Evolutionary conservation across 2,888 invertebrate species (phyloP).

Genomic region (Eupsilia transversa): DNA sequence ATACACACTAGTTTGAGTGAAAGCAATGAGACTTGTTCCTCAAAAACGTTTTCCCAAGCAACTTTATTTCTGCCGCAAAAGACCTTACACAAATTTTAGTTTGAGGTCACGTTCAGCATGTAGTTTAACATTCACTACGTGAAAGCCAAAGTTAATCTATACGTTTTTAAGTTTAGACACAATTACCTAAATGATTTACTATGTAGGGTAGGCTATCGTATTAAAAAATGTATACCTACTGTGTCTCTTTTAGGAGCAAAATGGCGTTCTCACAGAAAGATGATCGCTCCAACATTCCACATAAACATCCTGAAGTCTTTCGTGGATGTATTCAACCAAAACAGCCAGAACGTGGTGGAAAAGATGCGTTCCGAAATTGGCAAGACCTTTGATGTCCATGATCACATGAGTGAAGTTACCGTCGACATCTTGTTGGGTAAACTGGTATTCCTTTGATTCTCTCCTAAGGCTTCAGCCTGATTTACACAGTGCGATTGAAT

Average conservation of each 20-base stretch:
- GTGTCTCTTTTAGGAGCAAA: constrained; percentile 89
- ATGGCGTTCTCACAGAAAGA: constrained; percentile 94
- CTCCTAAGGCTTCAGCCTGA: too few relatives aligned
- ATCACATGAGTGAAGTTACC: constrained; percentile 93
- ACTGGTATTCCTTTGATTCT: constrained; percentile 1
- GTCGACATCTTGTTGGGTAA: constrained; percentile 92
- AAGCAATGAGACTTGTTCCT: not conserved
- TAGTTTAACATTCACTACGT: too few relatives aligned
- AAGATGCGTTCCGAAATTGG: constrained; percentile 91
- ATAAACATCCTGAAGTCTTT: constrained; percentile 95
- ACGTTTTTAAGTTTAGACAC: not conserved
- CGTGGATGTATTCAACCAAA: constrained; percentile 93
- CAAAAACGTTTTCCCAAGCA: not conserved
- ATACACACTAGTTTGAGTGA: not conserved
- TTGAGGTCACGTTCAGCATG: not conserved
- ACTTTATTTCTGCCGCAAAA: too few relatives aligned
- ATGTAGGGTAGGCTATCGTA: not conserved
- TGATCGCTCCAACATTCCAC: constrained; percentile 95
- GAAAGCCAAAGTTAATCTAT: not conserved
- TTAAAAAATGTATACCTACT: not conserved
- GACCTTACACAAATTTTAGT: not conserved
- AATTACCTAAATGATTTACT: not conserved
- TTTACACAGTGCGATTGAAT: not conserved
- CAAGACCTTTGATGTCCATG: constrained; percentile 92
- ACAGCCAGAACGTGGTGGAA: constrained; percentile 92